Percentiles rank a stretch among this genome's conserved stretches.
Evolutionary conservation across 2,888 invertebrate genomes (phyloP).

Genomic region (Tetragonisca angustula): DNA sequence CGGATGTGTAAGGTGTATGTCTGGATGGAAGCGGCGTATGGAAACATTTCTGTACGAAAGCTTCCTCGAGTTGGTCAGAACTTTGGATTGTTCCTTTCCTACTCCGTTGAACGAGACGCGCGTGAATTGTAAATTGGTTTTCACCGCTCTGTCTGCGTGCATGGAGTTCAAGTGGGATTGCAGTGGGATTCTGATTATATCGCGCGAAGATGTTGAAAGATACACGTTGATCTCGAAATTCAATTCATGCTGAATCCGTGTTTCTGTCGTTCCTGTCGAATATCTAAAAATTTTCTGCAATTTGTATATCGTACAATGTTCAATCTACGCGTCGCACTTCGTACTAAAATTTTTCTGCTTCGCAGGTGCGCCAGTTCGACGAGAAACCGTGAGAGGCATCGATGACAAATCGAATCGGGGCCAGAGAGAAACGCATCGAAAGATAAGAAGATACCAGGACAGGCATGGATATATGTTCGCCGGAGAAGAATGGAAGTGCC

Average conservation of each 20-base stretch:
- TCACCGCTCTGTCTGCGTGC: background rate
- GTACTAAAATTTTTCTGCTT: background rate
- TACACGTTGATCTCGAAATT: too few relatives aligned
- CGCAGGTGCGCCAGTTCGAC: background rate
- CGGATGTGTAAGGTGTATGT: constrained; percentile 30
- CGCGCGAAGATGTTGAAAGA: background rate
- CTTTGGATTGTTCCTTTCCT: background rate
- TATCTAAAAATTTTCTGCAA: too few relatives aligned
- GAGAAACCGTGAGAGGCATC: background rate
- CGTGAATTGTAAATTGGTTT: background rate
- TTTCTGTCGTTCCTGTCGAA: too few relatives aligned
- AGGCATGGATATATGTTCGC: constrained; percentile 7
- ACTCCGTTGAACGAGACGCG: background rate
- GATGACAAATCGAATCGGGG: constrained; percentile 4
- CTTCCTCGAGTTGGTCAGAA: constrained; percentile 7
- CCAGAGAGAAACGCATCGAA: constrained; percentile 25
- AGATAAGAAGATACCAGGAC: constrained; percentile 61
- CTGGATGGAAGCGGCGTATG: constrained; percentile 10
- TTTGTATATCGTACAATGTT: background rate
- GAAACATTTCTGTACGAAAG: constrained; percentile 10
- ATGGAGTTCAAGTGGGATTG: background rate
- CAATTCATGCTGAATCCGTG: too few relatives aligned
- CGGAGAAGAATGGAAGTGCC: constrained; percentile 68
- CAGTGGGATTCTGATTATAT: background rate
- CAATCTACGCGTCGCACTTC: background rate